Base-by-base conservation (phyloP, 2,888 invertebrate species). In the Tetranychus piercei region DNA sequence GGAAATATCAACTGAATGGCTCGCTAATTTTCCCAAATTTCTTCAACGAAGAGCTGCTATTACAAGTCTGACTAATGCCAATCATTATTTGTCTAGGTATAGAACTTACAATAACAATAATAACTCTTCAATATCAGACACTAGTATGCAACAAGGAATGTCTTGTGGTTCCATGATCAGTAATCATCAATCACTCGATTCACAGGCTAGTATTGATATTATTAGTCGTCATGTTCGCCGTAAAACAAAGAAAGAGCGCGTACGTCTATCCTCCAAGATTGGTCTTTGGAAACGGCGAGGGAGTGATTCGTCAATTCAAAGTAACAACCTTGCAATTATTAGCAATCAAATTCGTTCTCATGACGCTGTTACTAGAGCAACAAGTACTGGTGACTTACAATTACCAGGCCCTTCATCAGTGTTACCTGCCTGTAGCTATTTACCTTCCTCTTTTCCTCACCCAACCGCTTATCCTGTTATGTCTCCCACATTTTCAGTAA, bases 1-100 rank as follows among this genome's bases (percentile, higher is more conserved):
- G 76, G 91, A 92, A 80, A 86, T 94, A 74, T 92, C 92, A 75
- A 92, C 94, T 0, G 90, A 92, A 0, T 94, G 93, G 91, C 92
- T 91, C 67, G 91, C 91, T 74, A 91, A 92, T 78, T 84, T 95
- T 77, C 94, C 94, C 0, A 89, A 91, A 78, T 87, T 94, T 80
- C 88, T 94, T 1, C 88, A 88, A 8, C 86, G 94, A 3, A 86
- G 94, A 79, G 91, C 90, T 79, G 94, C 92, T 0, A 84, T 94
- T 15, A 89, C 87, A 77, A 79, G 80, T 71, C 80, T 82, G 44
- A 80, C 80, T 69, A 71, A 74, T 23, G n/a, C 11, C 18, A 69
- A 74, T n/a, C 72, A 74, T 23, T 74, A 67, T 70, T 15, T 44
- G 8, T 43, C 67, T 9, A 18, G 34, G 18, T 67, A 74, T 44